Conservation (phyloP, 2,888 invertebrate genomes). For the Crematogaster levior region DNA sequence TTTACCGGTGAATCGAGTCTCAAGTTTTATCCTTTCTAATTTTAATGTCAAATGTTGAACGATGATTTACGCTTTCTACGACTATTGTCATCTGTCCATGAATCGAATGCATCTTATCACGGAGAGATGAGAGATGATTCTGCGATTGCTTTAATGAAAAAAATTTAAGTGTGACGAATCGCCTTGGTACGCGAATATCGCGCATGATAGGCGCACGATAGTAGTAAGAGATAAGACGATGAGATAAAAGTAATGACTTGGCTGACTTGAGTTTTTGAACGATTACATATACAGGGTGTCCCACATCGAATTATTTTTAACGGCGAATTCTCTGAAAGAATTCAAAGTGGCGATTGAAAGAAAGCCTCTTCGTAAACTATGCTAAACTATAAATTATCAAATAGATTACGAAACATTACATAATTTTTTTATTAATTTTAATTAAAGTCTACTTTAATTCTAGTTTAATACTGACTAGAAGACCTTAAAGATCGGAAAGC, state of each 20-base stretch:
- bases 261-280: background rate
- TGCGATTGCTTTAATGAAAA: background rate
- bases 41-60: background rate
- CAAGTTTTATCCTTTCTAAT: background rate
- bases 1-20: background rate
- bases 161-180: background rate
- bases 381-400: background rate
- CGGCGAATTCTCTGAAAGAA: background rate
- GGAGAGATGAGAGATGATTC: background rate
- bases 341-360: background rate
- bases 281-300: background rate
- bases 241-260: conserved; percentile 25
- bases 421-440: background rate
- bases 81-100: background rate
- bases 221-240: conserved; percentile 27
- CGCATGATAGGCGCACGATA: background rate
- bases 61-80: background rate
- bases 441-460: background rate
- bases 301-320: background rate
- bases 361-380: background rate
- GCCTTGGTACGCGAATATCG: background rate
- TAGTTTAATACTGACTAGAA: too few relatives aligned
- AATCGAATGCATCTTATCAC: conserved; percentile 11
- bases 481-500: background rate
- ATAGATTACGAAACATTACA: background rate